These are phyloP conservation scores for Ostrea denselamellosa DNA, from an alignment of 1,140 invertebrate species.

Conservation along the genomic window DNA sequence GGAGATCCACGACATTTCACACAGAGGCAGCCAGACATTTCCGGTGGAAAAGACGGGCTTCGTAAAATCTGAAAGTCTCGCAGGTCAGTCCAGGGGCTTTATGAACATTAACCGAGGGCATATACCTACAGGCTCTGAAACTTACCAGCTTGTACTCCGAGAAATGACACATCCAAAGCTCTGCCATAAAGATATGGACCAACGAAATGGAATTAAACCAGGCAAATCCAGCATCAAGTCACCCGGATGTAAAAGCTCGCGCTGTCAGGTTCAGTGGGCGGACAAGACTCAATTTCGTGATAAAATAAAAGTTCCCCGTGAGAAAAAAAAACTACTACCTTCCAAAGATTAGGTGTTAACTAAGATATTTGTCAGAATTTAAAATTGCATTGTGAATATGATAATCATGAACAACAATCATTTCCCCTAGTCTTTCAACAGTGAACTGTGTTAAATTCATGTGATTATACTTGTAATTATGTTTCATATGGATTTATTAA, in stretches of 20 bases:
- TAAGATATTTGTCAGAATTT: no score
- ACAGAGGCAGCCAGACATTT: neutral
- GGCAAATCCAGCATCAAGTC: neutral
- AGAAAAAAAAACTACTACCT: neutral
- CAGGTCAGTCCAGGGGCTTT: neutral
- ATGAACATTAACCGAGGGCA: neutral
- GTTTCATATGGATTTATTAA: no score
- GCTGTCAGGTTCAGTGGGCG: neutral
- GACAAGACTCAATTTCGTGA: neutral
- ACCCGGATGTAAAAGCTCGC: neutral
- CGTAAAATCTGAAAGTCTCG: neutral
- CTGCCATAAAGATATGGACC: neutral
- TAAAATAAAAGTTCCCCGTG: neutral
- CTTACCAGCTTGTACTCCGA: neutral
- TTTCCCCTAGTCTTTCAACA: no score
- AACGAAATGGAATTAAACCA: neutral
- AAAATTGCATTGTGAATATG: no score
- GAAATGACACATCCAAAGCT: neutral
- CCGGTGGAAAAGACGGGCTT: neutral
- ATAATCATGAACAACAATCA: no score
- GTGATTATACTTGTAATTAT: no score
- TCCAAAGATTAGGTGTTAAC: no score
- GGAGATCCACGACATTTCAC: neutral
- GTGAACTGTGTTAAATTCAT: no score
- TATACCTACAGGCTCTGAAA: neutral